Percentiles rank a stretch among this genome's conserved stretches.
Evolutionary conservation across 2,797 vertebrate species (phyloP).

Genomic region (Xenops minutus): DNA sequence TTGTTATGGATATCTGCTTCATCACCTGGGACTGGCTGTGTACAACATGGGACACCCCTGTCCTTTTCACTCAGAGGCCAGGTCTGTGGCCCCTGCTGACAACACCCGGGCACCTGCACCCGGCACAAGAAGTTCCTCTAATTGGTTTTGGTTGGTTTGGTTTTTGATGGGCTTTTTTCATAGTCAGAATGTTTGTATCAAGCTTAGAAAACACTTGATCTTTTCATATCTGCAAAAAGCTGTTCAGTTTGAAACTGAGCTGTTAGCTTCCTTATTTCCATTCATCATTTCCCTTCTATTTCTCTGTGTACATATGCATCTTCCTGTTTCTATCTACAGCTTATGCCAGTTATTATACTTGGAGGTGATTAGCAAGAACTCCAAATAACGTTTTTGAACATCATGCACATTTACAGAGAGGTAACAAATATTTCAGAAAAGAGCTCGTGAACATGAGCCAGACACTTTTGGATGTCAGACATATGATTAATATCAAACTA

Average conservation of each 20-base stretch:
- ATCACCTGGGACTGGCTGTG: background rate
- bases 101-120: background rate
- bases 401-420: background rate
- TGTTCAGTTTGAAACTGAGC: background rate
- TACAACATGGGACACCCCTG: fast-evolving
- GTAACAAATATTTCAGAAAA: background rate
- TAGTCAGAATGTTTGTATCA: background rate
- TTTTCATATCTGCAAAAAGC: background rate
- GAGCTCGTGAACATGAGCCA: background rate
- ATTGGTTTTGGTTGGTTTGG: background rate
- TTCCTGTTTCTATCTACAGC: background rate
- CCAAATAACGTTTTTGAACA: background rate
- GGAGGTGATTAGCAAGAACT: background rate
- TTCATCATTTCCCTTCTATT: background rate
- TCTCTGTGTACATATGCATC: background rate
- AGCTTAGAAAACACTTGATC: background rate
- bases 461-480: background rate
- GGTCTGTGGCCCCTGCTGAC: too few relatives aligned
- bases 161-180: background rate
- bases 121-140: background rate
- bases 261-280: background rate
- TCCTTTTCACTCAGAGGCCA: background rate
- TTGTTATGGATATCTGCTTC: background rate
- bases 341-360: background rate
- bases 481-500: background rate